Base-by-base conservation (phyloP, 2,888 invertebrate species). In the Heliconius erato region DNA sequence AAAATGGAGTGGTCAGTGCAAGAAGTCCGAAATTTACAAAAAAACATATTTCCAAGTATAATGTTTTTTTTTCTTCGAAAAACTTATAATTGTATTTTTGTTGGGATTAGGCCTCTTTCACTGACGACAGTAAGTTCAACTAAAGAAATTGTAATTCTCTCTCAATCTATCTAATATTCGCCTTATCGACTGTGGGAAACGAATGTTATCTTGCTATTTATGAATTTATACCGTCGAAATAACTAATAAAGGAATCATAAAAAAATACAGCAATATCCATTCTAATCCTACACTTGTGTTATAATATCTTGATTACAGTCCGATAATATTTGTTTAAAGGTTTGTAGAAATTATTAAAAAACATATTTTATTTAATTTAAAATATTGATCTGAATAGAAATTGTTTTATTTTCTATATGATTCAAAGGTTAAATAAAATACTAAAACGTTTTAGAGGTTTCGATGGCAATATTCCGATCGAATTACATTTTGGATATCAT, bases 141-240 rank as follows among this genome's bases (percentile, higher is more conserved):
- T 74, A 44, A 32, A 28, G 3, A 76, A 79, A 72, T 67, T 80
- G 68, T 77, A 76, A 59, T 79, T 74, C 59, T 35, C 59, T 19
- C 65, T 82, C 80, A 71, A 80, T 79, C 76, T 78, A 74, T 81
- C 79, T 79, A 81, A 81, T 77, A 79, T 76, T 79, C 79, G 84
- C 82, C 85, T 86, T 82, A 82, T 81, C 67, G 78, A 80, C 80
- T 83, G 81, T 83, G 82, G 19, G 65, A 76, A 76, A 63, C 32
- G 63, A 76, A 76, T 76, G 59, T 76, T n/a, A 14, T 63, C 16
- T n/a, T 44, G n/a, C 4, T 28, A n/a, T 16, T 16, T 63, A 35
- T 40, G 63, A 76, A 40, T 76, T n/a, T n/a, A 26, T 26, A 76
- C 26, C 74, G 74, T 79, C 67, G 23, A 40, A 78, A 78, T 49